These are phyloP conservation scores for Macrosteles quadrilineatus DNA, from an alignment of 1,140 invertebrate genomes.

Conservation along the genomic window DNA sequence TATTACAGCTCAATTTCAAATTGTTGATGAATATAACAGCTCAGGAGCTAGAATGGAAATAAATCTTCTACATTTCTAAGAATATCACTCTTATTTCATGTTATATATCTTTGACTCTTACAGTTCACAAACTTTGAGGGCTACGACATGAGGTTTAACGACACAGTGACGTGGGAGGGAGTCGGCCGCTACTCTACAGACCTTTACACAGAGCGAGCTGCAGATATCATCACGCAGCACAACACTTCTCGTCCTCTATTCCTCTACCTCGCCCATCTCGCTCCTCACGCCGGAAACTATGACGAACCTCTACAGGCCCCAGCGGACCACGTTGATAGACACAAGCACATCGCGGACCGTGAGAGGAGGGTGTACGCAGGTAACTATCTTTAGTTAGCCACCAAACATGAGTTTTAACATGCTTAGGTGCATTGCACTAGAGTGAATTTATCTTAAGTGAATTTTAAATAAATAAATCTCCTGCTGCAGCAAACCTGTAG, in stretches of 20 bases:
- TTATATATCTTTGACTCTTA: neutral
- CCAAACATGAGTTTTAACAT: too few species aligned
- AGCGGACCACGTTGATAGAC: constrained; percentile 56
- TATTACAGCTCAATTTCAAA: neutral
- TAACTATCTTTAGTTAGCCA: too few species aligned
- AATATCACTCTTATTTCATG: neutral
- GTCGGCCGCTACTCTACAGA: constrained; percentile 58
- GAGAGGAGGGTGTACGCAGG: constrained; percentile 59
- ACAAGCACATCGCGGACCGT: constrained; percentile 59
- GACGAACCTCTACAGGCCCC: constrained; percentile 57
- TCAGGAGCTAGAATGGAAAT: neutral
- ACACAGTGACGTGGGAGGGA: constrained; percentile 20
- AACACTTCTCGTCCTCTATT: constrained; percentile 63
- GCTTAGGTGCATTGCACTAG: too few species aligned
- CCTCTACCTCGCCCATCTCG: constrained; percentile 74
- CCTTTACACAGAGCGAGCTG: constrained; percentile 58
- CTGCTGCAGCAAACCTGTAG: too few species aligned
- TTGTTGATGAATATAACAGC: neutral
- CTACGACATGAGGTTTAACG: constrained; percentile 35
- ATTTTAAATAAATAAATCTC: too few species aligned
- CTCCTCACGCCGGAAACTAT: constrained; percentile 62
- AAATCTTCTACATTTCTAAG: neutral
- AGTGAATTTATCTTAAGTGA: too few species aligned
- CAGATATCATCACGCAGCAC: constrained; percentile 57
- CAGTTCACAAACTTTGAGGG: constrained; percentile 22